Evolutionary conservation across 1,140 invertebrate species (phyloP), one percentile per base, ranked within the genome.

Genomic region (Dendrolimus punctatus): DNA sequence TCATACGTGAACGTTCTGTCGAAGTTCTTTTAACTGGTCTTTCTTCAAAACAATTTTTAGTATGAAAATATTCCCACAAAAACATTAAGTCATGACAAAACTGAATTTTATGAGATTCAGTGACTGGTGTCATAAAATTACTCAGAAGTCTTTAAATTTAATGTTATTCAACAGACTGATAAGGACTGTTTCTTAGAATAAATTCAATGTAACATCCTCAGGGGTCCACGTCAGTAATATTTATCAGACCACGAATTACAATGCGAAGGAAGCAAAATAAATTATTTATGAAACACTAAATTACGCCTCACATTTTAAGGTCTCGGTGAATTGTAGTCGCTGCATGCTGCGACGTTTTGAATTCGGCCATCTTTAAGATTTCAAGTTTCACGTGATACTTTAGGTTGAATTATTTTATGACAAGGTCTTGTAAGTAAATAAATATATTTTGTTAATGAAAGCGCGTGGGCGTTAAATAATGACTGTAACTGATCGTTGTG

Each of bases 251-350:
- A 50, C 49, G 65, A 67, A 65, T 63, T 66, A 66, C 55, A 60
- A 62, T 66, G 55, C 62, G 67, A 62, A 55, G 60, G 62, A 66
- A 61, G 58, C 50, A 53, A 66, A 60, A 65, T 68, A 70, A 70
- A 70, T 72, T 68, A 72, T 70, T 70, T 68, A 72, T 70, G 51
- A 69, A 61, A 59, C 56, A 41, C 49, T 61, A 50, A 62, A 63
- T 68, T 54, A 55, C 51, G 49, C 49, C 8, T 45, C 57, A 50
- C 44, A 47, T 58, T 60, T 61, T 10, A 39, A 40, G 43, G 23
- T 4, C n/a, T 45, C 5, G 23, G n/a, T 6, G 8, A 8, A 45
- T 42, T 42, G 41, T 42, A 42, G 6, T 42, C n/a, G 4, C 6
- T 7, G n/a, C n/a, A 1, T 42, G 41, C n/a, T 42, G 41, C 41